Base-by-base conservation (phyloP, 2,888 invertebrate species). In the Drosophila putrida region DNA sequence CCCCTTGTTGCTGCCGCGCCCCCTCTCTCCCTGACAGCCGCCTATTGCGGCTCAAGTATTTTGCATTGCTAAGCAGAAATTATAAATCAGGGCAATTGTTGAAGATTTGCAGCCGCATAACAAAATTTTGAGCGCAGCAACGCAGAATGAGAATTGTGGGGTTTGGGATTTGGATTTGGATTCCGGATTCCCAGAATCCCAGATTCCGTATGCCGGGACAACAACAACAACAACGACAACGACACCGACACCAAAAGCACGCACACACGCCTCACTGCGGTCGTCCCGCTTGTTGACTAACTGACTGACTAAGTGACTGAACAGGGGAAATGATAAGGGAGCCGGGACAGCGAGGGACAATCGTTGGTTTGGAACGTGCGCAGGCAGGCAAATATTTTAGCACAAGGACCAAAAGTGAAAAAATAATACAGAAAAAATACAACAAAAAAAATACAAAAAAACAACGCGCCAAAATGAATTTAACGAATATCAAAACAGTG, bases 31-130 rank as follows among this genome's bases (percentile, higher is more conserved):
- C 25, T n/a, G 4, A 27, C 49, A 35, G 49, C 20, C 53, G 49
- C 66, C 75, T 73, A 73, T 70, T 71, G 89, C 80, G 86, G 90
- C 89, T 89, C 89, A 89, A 87, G 89, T 89, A 89, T 84, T 88
- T 88, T 88, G 88, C 88, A 88, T 90, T 88, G 88, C 88, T 90
- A 88, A 88, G 90, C 88, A 88, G 90, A 88, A 90, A 88, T 88
- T 88, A 88, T 90, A 90, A 88, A 88, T 88, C 88, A 88, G 88
- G 88, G 89, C 89, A 90, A 90, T 88, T 90, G 90, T 82, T 85
- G 89, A 90, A 83, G 88, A 90, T 90, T 88, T 90, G 76, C 83
- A 84, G 88, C 80, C 84, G 88, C 88, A 88, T 84, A 85, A 88
- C 87, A 88, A 84, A 81, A 82, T 79, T 65, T 63, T 20, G 20